phyloP scores from a whole-genome alignment of 2,113 vertebrate species.

The Benitochromis conjunctus region DNA sequence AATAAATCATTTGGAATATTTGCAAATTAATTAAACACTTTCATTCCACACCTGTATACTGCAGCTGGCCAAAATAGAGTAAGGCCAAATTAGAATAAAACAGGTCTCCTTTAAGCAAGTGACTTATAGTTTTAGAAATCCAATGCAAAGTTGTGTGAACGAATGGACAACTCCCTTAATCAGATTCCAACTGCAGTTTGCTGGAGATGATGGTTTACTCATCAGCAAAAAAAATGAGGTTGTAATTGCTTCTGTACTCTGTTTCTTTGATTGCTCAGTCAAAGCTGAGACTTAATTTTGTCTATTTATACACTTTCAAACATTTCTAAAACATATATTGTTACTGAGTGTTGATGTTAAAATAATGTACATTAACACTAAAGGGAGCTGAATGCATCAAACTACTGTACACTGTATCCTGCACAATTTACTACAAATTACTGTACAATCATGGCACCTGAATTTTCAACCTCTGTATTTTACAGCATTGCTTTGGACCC shows the following conservation, averaged over 20 bases:
- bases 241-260: not conserved
- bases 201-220: not conserved
- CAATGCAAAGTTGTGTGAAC: not conserved
- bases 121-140: not conserved
- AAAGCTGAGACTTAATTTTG: not conserved
- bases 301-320: not conserved
- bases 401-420: not conserved
- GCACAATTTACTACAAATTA: not conserved
- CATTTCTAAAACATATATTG: not conserved
- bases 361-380: not conserved
- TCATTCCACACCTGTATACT: not conserved
- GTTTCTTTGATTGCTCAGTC: not conserved
- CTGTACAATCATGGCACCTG: not conserved
- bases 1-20: not conserved
- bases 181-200: not conserved
- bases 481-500: slow-evolving; percentile 93
- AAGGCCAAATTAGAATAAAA: not conserved
- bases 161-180: not conserved
- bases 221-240: not conserved
- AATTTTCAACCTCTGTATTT: not conserved
- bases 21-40: not conserved
- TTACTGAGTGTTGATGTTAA: not conserved
- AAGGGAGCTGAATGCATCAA: not conserved
- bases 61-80: not conserved
- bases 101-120: not conserved